These are phyloP conservation scores for Hylia prasina DNA, from an alignment of 2,113 vertebrate genomes.

Conservation along the genomic window DNA sequence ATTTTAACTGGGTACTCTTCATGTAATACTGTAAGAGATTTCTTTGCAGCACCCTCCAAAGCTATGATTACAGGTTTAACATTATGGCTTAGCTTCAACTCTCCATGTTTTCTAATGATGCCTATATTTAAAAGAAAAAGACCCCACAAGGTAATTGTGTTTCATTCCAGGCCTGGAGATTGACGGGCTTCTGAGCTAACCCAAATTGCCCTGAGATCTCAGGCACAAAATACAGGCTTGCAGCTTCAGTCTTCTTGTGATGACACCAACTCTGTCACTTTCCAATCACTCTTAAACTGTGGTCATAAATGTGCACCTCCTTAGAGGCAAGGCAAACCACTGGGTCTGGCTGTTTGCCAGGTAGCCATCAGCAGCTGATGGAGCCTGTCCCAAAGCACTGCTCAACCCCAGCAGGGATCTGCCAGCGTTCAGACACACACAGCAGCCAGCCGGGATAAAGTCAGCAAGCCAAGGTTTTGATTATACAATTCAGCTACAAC, in stretches of 20 bases:
- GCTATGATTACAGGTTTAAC: not conserved
- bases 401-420: not conserved
- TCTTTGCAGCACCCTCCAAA: not conserved
- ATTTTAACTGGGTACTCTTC: not conserved
- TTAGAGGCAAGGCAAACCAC: not conserved
- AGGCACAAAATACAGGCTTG: not conserved
- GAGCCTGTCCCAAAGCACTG: not conserved
- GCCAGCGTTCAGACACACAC: not conserved
- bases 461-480: not conserved
- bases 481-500: slow-evolving; percentile 29
- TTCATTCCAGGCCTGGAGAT: not conserved
- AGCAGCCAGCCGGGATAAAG: not conserved
- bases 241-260: not conserved
- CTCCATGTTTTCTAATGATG: not conserved
- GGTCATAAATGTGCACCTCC: not conserved
- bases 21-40: not conserved
- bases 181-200: not conserved
- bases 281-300: not conserved
- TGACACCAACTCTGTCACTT: not conserved
- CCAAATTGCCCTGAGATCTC: not conserved
- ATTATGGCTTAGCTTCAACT: not conserved
- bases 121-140: not conserved
- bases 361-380: not conserved
- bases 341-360: not conserved
- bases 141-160: not conserved